A percentile compares a stretch with the other conserved stretches of the same genome.
These are phyloP conservation scores for Sternarchorhynchus goeldii DNA, from an alignment of 2,797 vertebrate species.

Conservation along the genomic window DNA sequence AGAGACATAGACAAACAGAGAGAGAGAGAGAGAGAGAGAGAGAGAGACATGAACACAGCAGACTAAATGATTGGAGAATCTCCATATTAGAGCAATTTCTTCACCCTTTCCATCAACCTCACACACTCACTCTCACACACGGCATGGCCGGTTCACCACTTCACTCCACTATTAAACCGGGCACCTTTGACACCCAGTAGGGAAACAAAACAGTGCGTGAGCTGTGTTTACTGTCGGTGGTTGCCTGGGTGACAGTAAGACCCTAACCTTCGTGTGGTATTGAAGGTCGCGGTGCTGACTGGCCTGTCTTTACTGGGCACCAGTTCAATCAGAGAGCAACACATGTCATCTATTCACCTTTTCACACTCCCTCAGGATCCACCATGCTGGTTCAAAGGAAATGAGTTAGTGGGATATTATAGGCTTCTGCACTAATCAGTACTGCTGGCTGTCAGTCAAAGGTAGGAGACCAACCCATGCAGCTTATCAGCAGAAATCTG, in stretches of 20 bases:
- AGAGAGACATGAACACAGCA: neutral
- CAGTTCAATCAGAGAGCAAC: conserved; percentile 46
- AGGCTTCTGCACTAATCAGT: conserved; percentile 21
- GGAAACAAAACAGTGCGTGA: conserved; percentile 4
- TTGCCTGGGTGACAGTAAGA: conserved; percentile 22
- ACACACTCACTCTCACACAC: no score
- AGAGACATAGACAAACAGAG: conserved; percentile 43
- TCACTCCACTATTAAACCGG: conserved; percentile 11
- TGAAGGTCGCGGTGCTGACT: conserved; percentile 55
- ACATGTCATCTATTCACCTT: conserved; percentile 51
- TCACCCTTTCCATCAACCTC: neutral
- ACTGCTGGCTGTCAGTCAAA: conserved; percentile 35
- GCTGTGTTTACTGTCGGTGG: neutral
- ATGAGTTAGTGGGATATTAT: conserved; percentile 26
- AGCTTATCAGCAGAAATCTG: neutral
- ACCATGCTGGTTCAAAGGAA: conserved; percentile 25
- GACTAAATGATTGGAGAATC: neutral
- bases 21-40: conserved; percentile 36
- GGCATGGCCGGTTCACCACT: neutral
- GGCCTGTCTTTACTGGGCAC: conserved; percentile 19
- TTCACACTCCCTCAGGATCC: conserved; percentile 48
- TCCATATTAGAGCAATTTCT: conserved; percentile 13
- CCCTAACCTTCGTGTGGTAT: conserved; percentile 38
- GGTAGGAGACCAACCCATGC: neutral
- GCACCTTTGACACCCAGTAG: conserved; percentile 24